Percentiles rank a stretch among this genome's conserved stretches.
phyloP scores from a whole-genome alignment of 2,797 vertebrate species.

The Heterohyrax brucei region DNA sequence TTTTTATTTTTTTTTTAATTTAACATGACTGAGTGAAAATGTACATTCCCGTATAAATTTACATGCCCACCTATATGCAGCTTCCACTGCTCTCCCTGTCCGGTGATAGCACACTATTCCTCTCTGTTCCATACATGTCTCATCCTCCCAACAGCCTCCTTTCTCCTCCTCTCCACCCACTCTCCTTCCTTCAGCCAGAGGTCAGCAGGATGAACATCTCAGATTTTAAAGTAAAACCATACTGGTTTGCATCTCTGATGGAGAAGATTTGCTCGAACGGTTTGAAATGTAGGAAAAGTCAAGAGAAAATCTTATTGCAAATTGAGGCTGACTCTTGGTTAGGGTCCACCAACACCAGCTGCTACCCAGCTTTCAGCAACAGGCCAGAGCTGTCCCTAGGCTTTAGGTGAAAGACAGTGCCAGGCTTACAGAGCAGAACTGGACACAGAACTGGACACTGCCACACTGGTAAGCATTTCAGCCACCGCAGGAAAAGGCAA shows the following conservation, averaged over 20 bases:
- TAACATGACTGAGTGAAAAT: too few relatives aligned
- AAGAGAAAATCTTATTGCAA: constrained; percentile 31
- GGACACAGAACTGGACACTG: too few relatives aligned
- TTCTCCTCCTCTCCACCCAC: too few relatives aligned
- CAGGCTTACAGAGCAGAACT: not conserved
- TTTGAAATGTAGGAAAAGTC: constrained; percentile 35
- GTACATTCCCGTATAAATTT: too few relatives aligned
- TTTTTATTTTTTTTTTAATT: not conserved
- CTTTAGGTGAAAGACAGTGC: not conserved
- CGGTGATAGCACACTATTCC: too few relatives aligned
- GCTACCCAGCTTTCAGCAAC: not conserved
- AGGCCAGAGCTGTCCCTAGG: not conserved
- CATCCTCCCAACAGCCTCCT: too few relatives aligned
- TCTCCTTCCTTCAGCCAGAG: too few relatives aligned
- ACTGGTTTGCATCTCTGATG: not conserved
- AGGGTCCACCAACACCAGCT: not conserved
- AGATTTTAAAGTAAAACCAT: constrained; percentile 55
- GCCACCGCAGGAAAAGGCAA: not conserved
- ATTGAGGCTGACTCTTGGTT: not conserved
- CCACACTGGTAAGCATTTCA: not conserved
- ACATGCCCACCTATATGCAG: too few relatives aligned
- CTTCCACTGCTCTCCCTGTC: too few relatives aligned
- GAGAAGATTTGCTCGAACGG: constrained; percentile 43
- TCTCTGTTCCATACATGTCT: too few relatives aligned
- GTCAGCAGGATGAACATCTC: not conserved